Conservation (phyloP, 2,888 invertebrate genomes). For the Aethes cnicana region DNA sequence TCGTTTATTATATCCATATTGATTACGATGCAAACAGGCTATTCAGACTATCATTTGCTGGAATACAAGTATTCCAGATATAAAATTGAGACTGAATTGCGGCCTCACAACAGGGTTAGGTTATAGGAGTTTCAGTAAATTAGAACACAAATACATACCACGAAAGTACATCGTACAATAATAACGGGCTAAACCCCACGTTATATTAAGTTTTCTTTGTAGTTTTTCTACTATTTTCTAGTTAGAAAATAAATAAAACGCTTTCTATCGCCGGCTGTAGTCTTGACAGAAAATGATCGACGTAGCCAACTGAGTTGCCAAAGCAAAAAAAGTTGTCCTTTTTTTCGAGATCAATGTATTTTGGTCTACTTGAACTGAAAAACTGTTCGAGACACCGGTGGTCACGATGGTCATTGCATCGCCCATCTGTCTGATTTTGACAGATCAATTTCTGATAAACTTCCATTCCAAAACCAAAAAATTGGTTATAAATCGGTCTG, state of each 20-base stretch:
- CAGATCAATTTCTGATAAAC: conserved; percentile 22
- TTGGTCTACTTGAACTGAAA: conserved; percentile 21
- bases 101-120: conserved; percentile 24
- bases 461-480: conserved; percentile 54
- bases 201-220: conserved; percentile 32
- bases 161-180: conserved; percentile 49
- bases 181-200: conserved; percentile 37
- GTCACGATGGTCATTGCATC: too few relatives aligned
- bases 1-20: neutral
- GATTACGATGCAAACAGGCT: neutral
- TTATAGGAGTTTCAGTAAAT: conserved; percentile 27
- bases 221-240: conserved; percentile 34
- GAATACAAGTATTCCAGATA: conserved; percentile 1
- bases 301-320: conserved; percentile 57
- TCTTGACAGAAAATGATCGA: conserved; percentile 63
- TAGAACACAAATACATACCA: conserved; percentile 47
- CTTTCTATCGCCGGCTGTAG: conserved; percentile 43
- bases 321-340: neutral
- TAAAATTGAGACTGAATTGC: conserved; percentile 7
- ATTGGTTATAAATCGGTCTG: conserved; percentile 36
- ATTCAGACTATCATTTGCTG: neutral
- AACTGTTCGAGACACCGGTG: conserved; percentile 13
- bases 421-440: conserved; percentile 28
- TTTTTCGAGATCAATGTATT: neutral
- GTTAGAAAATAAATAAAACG: conserved; percentile 32